phyloP scores from a whole-genome alignment of 2,888 invertebrate genomes.

The Lycia hirtaria region DNA sequence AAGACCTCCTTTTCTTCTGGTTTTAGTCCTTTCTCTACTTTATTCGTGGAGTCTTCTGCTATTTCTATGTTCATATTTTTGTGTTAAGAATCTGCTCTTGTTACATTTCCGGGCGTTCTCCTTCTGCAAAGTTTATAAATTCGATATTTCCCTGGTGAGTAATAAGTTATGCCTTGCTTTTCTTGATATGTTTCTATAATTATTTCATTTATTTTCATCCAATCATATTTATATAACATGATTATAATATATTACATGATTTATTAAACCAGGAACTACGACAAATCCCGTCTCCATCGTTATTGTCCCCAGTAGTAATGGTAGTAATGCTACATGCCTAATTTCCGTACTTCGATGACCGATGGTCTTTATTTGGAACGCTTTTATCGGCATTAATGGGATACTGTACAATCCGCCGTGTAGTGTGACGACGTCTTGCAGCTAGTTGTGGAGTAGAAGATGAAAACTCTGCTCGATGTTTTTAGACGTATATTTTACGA shows the following conservation, averaged over 20 bases:
- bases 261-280: not conserved
- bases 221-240: slow-evolving; percentile 12
- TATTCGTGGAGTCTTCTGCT: too few relatives aligned
- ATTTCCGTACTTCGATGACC: not conserved
- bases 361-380: not conserved
- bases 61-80: too few relatives aligned
- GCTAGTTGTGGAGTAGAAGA: too few relatives aligned
- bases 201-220: slow-evolving; percentile 1
- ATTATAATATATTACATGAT: not conserved
- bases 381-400: not conserved
- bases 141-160: not conserved
- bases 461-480: too few relatives aligned
- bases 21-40: not conserved
- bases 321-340: not conserved
- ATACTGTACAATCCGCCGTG: too few relatives aligned
- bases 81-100: too few relatives aligned
- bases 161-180: not conserved
- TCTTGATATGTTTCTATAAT: not conserved
- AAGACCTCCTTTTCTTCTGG: not conserved
- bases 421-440: too few relatives aligned
- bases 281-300: not conserved
- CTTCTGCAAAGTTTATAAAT: not conserved
- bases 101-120: too few relatives aligned
- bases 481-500: too few relatives aligned
- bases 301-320: not conserved